Percentiles rank a stretch among this genome's conserved stretches.
Conservation (phyloP, 1,140 invertebrate species). For the Lepidurus couesii region DNA sequence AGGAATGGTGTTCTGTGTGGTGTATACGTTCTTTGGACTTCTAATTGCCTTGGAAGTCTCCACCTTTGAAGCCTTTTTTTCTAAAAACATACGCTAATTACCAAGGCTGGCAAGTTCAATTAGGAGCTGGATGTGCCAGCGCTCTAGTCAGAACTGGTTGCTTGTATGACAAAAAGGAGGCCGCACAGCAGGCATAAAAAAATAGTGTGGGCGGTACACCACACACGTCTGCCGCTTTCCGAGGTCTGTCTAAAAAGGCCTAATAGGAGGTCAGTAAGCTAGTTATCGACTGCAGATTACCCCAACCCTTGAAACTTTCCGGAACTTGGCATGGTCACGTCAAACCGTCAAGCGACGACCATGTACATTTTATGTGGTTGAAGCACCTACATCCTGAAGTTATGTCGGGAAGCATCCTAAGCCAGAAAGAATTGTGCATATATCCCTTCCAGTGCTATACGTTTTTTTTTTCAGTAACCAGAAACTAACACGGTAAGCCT, state of each 20-base stretch:
- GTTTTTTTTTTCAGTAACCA: not conserved
- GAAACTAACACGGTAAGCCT: slow-evolving; percentile 8
- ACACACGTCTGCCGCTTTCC: not conserved
- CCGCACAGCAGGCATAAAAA: not conserved
- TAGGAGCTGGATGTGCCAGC: not conserved
- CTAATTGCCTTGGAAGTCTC: not conserved
- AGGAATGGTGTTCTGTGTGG: too few species aligned
- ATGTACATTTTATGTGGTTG: not conserved
- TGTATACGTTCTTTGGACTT: not conserved
- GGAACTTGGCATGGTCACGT: not conserved
- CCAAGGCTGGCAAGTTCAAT: not conserved
- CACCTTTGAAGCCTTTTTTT: not conserved
- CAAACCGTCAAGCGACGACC: not conserved
- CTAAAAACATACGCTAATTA: not conserved
- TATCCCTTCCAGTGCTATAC: too few species aligned
- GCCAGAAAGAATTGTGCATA: too few species aligned
- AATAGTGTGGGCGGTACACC: not conserved
- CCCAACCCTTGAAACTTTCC: not conserved
- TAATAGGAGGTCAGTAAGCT: not conserved
- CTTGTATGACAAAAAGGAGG: not conserved
- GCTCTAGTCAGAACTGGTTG: not conserved
- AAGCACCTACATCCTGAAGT: not conserved
- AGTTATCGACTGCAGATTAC: not conserved
- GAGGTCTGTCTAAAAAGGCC: not conserved
- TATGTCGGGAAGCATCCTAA: not conserved